These are phyloP conservation scores for Ooceraea biroi DNA, from an alignment of 1,140 invertebrate genomes.

Conservation along the genomic window DNA sequence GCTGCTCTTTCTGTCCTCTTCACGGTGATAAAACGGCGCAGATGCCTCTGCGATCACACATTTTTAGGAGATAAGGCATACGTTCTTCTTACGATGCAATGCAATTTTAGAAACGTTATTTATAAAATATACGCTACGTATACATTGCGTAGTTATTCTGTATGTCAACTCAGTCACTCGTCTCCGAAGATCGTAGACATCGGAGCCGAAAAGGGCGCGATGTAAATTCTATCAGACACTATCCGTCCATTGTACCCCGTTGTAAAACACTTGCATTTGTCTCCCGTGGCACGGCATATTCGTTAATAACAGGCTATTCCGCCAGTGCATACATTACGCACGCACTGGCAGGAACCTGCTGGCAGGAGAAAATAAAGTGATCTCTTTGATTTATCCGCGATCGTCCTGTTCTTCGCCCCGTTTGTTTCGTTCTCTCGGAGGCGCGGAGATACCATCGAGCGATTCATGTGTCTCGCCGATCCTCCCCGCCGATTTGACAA, in stretches of 20 bases:
- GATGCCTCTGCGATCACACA: neutral
- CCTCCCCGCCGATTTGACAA: conserved; percentile 67
- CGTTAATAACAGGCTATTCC: conserved; percentile 61
- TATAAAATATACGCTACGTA: neutral
- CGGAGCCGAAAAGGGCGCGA: neutral
- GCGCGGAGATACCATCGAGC: conserved; percentile 68
- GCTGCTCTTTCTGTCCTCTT: neutral
- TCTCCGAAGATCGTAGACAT: neutral
- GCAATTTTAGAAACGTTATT: conserved; percentile 15
- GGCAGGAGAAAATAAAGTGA: conserved; percentile 66
- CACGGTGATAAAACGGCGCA: conserved; percentile 19
- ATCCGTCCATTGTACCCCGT: conserved; percentile 38
- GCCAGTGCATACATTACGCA: conserved; percentile 57
- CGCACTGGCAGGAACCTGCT: conserved; percentile 18
- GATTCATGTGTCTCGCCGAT: conserved; percentile 61
- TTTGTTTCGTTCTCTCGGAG: conserved; percentile 58
- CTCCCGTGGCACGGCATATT: conserved; percentile 46
- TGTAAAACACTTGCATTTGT: conserved; percentile 57
- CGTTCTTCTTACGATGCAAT: neutral
- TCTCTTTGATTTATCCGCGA: conserved; percentile 41
- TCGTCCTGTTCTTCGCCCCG: conserved; percentile 20
- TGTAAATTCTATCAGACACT: conserved; percentile 38
- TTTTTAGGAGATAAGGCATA: neutral
- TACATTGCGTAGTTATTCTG: neutral
- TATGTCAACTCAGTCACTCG: neutral